These are phyloP conservation scores for Sebastes variabilis DNA, from an alignment of 2,797 vertebrate species.

Conservation along the genomic window DNA sequence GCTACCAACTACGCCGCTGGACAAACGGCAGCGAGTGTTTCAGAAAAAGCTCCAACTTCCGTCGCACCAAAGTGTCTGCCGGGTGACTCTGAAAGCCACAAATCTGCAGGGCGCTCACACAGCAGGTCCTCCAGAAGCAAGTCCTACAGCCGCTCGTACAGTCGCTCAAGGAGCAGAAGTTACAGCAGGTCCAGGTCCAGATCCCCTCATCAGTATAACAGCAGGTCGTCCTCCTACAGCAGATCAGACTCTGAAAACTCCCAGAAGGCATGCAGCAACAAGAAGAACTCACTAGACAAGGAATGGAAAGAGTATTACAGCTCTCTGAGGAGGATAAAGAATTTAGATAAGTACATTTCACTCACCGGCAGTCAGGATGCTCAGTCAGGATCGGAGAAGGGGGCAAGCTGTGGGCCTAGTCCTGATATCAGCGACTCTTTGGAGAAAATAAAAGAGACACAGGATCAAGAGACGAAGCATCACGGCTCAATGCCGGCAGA, in stretches of 20 bases:
- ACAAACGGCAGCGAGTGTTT: slow-evolving; percentile 55
- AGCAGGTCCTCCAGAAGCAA: slow-evolving; percentile 86
- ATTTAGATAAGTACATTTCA: slow-evolving; percentile 68
- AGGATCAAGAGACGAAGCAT: slow-evolving; percentile 60
- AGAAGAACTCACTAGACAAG: slow-evolving; percentile 70
- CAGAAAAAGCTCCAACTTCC: slow-evolving; percentile 70
- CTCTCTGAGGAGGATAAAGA: slow-evolving; percentile 81
- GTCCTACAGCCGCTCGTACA: slow-evolving; percentile 82
- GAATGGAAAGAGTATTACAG: slow-evolving; percentile 74
- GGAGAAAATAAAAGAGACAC: slow-evolving; percentile 54
- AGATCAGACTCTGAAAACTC: slow-evolving; percentile 87
- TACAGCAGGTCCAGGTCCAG: slow-evolving; percentile 84
- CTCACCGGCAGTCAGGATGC: slow-evolving; percentile 50
- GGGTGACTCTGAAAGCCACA: slow-evolving; percentile 78
- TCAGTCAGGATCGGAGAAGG: slow-evolving; percentile 76
- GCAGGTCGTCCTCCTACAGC: slow-evolving; percentile 83
- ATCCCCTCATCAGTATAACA: slow-evolving; percentile 77
- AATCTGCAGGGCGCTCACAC: slow-evolving; percentile 72
- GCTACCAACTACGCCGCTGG: slow-evolving; percentile 69
- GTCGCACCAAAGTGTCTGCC: slow-evolving; percentile 62
- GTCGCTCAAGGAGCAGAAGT: slow-evolving; percentile 87
- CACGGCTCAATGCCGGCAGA: slow-evolving; percentile 55
- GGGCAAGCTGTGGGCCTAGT: slow-evolving; percentile 73
- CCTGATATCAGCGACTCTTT: slow-evolving; percentile 40
- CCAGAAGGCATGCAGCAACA: slow-evolving; percentile 62